Evolutionary conservation across 2,113 vertebrate genomes (phyloP).

Genomic region (Myxocyprinus asiaticus): DNA sequence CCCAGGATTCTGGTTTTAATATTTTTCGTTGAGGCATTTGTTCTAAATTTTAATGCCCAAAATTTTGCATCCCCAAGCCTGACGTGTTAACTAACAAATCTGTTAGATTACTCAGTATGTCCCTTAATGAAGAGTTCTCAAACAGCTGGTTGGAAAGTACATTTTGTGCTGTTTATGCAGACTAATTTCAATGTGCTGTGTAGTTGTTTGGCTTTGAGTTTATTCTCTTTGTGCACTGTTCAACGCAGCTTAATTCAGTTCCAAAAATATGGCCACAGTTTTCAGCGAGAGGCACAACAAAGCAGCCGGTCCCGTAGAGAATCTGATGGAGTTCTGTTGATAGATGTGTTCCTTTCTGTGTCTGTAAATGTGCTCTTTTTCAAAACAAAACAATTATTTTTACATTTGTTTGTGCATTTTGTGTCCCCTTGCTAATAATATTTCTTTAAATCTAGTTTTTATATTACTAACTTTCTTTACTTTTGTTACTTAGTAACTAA

Average conservation of each 20-base stretch:
- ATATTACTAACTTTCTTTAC: background rate
- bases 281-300: slow-evolving; percentile 49
- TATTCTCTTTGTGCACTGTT: slow-evolving; percentile 54
- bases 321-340: slow-evolving; percentile 47
- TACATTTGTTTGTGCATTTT: background rate
- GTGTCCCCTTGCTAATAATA: background rate
- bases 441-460: background rate
- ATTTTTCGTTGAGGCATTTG: too few species aligned
- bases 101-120: background rate
- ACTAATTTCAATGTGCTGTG: slow-evolving; percentile 56
- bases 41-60: background rate
- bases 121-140: background rate
- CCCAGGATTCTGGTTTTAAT: too few species aligned
- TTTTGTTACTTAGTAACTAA: background rate
- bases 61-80: background rate
- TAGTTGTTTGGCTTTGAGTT: slow-evolving; percentile 43
- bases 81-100: background rate
- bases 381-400: background rate
- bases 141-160: background rate
- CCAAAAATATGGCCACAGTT: slow-evolving; percentile 32
- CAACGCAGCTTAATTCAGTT: slow-evolving; percentile 50
- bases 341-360: slow-evolving; percentile 14
- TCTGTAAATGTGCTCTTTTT: background rate
- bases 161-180: slow-evolving; percentile 43
- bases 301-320: slow-evolving; percentile 17